A percentile compares a stretch with the other conserved stretches of the same genome.
Conservation (phyloP, 2,888 invertebrate species). For the Ornithoptera priamus region DNA sequence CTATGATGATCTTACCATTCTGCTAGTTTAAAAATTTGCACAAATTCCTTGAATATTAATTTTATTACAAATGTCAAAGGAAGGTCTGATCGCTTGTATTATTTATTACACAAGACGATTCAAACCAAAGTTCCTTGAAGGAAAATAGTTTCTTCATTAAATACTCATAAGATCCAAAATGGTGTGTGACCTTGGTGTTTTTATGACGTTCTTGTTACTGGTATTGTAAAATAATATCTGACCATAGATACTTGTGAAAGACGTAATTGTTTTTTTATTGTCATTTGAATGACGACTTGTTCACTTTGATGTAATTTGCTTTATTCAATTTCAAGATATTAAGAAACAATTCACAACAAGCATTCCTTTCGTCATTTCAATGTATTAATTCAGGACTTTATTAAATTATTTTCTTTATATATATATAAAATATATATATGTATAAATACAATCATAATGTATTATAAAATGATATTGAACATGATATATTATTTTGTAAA, state of each 20-base stretch:
- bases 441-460: too few species aligned
- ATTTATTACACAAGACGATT: slow-evolving; percentile 21
- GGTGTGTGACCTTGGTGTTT: not conserved
- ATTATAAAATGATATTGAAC: too few species aligned
- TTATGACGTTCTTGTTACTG: slow-evolving; percentile 3
- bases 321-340: slow-evolving; percentile 34
- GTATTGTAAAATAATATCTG: slow-evolving; percentile 11
- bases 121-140: slow-evolving; percentile 6
- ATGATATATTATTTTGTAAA: too few species aligned
- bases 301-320: slow-evolving; percentile 41
- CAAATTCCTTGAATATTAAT: slow-evolving; percentile 21
- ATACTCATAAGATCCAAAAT: not conserved
- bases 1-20: not conserved
- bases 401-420: too few species aligned
- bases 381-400: too few species aligned
- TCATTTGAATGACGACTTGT: slow-evolving; percentile 9
- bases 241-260: slow-evolving; percentile 25
- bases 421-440: too few species aligned
- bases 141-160: not conserved
- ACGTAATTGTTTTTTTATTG: slow-evolving; percentile 19
- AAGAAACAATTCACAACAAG: not conserved
- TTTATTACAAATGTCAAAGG: slow-evolving; percentile 20
- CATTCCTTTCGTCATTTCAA: not conserved
- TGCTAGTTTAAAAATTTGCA: slow-evolving; percentile 8
- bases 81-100: slow-evolving; percentile 16